Percentiles rank a stretch among this genome's conserved stretches.
Conservation (phyloP, 1,140 invertebrate genomes). For the Amphibalanus amphitrite region DNA sequence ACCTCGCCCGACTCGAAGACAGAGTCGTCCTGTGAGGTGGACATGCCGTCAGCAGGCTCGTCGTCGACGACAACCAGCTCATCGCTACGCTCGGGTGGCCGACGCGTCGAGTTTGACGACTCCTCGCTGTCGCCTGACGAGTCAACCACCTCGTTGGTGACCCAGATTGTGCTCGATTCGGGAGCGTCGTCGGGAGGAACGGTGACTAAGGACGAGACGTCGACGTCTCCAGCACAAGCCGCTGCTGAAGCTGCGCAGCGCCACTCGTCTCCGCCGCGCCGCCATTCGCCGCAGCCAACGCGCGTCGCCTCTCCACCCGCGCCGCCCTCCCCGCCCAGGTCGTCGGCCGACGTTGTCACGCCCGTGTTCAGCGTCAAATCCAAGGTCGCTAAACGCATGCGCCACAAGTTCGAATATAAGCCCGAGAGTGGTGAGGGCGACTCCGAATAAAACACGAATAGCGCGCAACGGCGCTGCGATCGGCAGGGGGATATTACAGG, state of each 20-base stretch:
- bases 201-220: not conserved
- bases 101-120: not conserved
- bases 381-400: not conserved
- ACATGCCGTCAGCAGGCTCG: not conserved
- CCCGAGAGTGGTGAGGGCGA: not conserved
- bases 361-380: not conserved
- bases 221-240: no score
- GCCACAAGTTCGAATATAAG: not conserved
- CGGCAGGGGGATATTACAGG: not conserved
- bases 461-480: not conserved
- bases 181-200: no score
- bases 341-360: not conserved
- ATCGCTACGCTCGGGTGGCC: not conserved
- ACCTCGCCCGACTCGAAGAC: not conserved
- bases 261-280: no score
- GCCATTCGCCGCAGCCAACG: not conserved
- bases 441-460: not conserved
- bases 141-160: not conserved
- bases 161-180: not conserved
- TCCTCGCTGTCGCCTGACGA: not conserved
- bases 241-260: no score
- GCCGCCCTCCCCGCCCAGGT: not conserved
- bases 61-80: not conserved
- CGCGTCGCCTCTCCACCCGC: not conserved
- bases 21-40: not conserved